Conservation (phyloP, 2,888 invertebrate species). For the Brenthis daphne region DNA sequence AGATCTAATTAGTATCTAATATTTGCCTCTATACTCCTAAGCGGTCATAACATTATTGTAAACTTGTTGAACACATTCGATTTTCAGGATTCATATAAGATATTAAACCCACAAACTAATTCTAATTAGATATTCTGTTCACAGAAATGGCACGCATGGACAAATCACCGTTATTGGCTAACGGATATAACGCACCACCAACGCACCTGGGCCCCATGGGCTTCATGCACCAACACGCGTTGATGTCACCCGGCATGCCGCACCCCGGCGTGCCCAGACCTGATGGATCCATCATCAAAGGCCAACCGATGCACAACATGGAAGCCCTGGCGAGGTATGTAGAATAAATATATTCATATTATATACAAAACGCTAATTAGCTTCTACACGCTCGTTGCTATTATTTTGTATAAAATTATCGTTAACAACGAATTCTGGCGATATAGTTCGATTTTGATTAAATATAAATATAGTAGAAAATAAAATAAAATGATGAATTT, state of each 20-base stretch:
- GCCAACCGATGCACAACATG: conserved; percentile 93
- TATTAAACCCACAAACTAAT: conserved; percentile 6
- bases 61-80: neutral
- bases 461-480: conserved; percentile 2
- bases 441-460: too few relatives aligned
- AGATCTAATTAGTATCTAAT: conserved; percentile 1
- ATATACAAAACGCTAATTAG: too few relatives aligned
- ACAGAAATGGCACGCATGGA: conserved; percentile 94
- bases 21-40: neutral
- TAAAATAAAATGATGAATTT: conserved; percentile 26
- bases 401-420: too few relatives aligned
- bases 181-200: conserved; percentile 97
- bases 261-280: conserved; percentile 90
- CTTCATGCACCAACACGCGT: conserved; percentile 95
- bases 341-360: too few relatives aligned
- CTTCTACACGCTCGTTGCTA: too few relatives aligned
- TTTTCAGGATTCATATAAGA: conserved; percentile 6
- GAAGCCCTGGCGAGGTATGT: conserved; percentile 93
- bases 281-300: conserved; percentile 92
- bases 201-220: conserved; percentile 96
- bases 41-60: neutral
- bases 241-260: conserved; percentile 94
- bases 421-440: too few relatives aligned
- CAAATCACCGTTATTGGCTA: conserved; percentile 94
- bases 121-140: conserved; percentile 47